These are phyloP conservation scores for Teleogryllus occipitalis DNA, from an alignment of 1,140 invertebrate genomes.

Conservation along the genomic window DNA sequence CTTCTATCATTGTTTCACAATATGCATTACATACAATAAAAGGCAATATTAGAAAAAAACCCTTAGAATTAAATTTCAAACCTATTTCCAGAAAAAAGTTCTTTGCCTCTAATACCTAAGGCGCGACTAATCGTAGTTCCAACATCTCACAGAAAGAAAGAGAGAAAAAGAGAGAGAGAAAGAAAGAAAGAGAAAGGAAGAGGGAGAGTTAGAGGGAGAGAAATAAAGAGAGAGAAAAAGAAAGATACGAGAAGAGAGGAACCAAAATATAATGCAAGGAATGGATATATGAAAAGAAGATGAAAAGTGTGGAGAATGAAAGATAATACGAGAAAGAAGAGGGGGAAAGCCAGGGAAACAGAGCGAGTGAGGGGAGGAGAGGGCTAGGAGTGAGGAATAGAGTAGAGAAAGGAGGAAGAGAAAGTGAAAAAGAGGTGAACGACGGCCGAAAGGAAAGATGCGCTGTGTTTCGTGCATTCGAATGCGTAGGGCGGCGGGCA, in stretches of 20 bases:
- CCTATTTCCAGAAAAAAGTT: background rate
- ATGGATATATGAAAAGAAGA: constrained; percentile 9
- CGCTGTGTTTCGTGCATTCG: no score
- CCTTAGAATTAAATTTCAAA: background rate
- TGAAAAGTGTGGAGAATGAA: background rate
- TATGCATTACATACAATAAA: background rate
- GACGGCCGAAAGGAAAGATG: no score
- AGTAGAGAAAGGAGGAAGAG: background rate
- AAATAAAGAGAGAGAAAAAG: background rate
- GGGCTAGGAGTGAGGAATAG: background rate
- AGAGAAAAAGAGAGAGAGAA: background rate
- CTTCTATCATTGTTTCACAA: background rate
- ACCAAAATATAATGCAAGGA: background rate
- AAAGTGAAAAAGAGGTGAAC: no score
- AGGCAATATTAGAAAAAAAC: background rate
- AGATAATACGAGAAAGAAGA: constrained; percentile 11
- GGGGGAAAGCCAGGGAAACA: constrained; percentile 25
- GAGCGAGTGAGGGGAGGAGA: constrained; percentile 11
- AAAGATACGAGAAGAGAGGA: background rate
- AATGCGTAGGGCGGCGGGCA: no score
- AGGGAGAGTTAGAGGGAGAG: background rate
- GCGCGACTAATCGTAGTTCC: background rate
- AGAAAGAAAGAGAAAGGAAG: background rate
- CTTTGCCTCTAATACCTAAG: background rate
- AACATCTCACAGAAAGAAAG: background rate